Conservation (phyloP, 2,888 invertebrate genomes). For the Frankliniella fusca region DNA sequence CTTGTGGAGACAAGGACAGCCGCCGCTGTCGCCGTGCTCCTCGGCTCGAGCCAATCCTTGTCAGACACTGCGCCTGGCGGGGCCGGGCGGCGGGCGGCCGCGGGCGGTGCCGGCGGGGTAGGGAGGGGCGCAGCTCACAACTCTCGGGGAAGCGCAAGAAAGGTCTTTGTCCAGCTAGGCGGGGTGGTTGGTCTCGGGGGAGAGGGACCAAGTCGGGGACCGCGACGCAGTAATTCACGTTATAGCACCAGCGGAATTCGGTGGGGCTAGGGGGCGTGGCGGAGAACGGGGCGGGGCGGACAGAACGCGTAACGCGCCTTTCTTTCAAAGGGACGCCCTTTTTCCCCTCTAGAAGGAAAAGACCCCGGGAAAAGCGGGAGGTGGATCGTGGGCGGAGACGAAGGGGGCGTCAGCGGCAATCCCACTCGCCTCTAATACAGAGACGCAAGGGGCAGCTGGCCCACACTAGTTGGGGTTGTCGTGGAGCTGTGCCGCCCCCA, state of each 20-base stretch:
- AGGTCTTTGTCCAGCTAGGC: constrained; percentile 18
- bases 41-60: background rate
- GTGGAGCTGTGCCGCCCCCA: background rate
- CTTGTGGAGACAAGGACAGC: background rate
- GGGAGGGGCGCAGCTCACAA: background rate
- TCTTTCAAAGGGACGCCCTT: too few species aligned
- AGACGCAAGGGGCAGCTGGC: background rate
- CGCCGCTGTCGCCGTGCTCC: background rate
- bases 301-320: too few species aligned
- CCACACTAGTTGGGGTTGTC: background rate
- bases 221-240: constrained; percentile 15
- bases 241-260: constrained; percentile 4
- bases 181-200: background rate
- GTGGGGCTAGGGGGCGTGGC: background rate
- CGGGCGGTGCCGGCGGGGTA: background rate
- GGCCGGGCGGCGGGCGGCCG: background rate
- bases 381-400: background rate
- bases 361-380: background rate
- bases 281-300: background rate
- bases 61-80: background rate
- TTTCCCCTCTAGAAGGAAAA: too few species aligned
- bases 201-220: background rate
- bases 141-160: constrained; percentile 14
- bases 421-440: background rate
- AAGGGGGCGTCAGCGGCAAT: background rate